Conservation (phyloP, 2,888 invertebrate species). For the Cantharis rufa region DNA sequence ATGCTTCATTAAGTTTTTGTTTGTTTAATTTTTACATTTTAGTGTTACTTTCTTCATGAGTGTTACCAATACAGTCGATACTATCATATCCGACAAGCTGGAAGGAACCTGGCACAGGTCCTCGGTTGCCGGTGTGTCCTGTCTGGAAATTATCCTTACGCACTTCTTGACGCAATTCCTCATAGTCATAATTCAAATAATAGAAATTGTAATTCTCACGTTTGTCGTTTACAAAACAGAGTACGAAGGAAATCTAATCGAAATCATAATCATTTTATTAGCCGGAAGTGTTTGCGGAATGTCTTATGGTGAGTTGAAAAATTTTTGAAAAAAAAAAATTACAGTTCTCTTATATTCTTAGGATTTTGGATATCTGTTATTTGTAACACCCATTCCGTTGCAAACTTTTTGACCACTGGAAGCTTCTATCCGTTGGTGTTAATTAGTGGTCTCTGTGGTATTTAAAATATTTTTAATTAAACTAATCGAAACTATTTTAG, state of each 20-base stretch:
- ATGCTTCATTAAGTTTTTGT: not conserved
- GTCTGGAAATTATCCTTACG: constrained; percentile 78
- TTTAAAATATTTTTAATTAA: not conserved
- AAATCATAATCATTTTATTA: constrained; percentile 67
- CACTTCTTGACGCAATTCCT: constrained; percentile 78
- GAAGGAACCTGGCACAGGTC: constrained; percentile 89
- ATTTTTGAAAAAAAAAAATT: not conserved
- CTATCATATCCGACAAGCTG: constrained; percentile 77
- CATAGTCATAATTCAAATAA: constrained; percentile 72
- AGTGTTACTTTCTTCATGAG: constrained; percentile 87
- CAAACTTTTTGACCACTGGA: constrained; percentile 85
- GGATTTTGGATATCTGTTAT: constrained; percentile 82
- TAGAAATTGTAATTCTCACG: constrained; percentile 64
- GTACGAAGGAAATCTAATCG: constrained; percentile 64
- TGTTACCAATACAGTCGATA: constrained; percentile 79
- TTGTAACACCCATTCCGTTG: constrained; percentile 76
- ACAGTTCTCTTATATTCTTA: constrained; percentile 44
- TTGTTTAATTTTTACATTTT: constrained; percentile 36
- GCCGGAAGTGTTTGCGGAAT: constrained; percentile 82
- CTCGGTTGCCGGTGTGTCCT: constrained; percentile 81
- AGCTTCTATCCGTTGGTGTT: constrained; percentile 89
- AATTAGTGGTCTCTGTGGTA: constrained; percentile 73
- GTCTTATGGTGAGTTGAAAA: constrained; percentile 70
- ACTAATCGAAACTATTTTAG: constrained; percentile 45
- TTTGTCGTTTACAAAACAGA: constrained; percentile 66